Evolutionary conservation across 2,113 vertebrate genomes (phyloP).

Genomic region (Aplodontia rufa): DNA sequence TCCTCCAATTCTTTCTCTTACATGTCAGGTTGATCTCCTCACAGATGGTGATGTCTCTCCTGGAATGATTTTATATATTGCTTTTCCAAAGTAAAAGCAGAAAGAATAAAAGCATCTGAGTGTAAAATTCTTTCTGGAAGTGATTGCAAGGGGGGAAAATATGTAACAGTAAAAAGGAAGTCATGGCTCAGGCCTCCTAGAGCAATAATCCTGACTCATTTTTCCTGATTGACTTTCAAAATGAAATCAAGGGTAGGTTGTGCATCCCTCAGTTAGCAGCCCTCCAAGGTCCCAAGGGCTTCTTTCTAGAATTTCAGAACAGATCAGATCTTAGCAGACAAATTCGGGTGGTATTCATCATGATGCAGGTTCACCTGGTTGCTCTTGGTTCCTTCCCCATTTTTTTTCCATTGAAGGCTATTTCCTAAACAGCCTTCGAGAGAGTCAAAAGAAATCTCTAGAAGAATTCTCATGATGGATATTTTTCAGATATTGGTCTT

Average conservation of each 20-base stretch:
- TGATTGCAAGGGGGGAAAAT: not conserved
- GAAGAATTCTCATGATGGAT: not conserved
- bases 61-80: slow-evolving; percentile 68
- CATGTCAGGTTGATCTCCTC: slow-evolving; percentile 63
- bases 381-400: not conserved
- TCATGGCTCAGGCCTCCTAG: not conserved
- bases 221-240: not conserved
- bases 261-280: not conserved
- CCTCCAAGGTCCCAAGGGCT: not conserved
- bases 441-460: too few relatives aligned
- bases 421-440: not conserved
- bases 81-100: not conserved
- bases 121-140: slow-evolving; percentile 46
- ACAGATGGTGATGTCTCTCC: slow-evolving; percentile 51
- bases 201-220: slow-evolving; percentile 18
- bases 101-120: slow-evolving; percentile 48
- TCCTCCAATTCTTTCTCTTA: slow-evolving; percentile 66
- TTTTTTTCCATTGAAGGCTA: not conserved
- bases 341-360: not conserved
- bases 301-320: not conserved
- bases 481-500: not conserved
- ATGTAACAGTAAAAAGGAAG: slow-evolving; percentile 14
- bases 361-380: not conserved
- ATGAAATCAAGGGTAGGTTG: not conserved
- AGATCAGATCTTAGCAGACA: not conserved